Evolutionary conservation across 2,888 invertebrate genomes (phyloP).

Genomic region (Trilocha varians): DNA sequence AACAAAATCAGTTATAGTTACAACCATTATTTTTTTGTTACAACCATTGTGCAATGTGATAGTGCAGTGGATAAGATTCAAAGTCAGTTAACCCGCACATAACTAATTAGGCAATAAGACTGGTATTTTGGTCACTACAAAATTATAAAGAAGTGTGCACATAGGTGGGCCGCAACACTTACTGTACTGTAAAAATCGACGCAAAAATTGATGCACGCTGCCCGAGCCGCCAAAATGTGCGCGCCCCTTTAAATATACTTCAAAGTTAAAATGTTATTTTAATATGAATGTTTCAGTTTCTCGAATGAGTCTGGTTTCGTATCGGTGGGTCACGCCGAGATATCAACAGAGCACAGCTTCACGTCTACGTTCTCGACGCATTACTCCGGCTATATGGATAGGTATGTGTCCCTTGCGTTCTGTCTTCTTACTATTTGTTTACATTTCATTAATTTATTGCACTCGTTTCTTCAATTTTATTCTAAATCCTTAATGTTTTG

Average conservation of each 20-base stretch:
- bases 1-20: too few species aligned
- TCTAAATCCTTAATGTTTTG: constrained; percentile 10
- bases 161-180: too few species aligned
- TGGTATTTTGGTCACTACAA: too few species aligned
- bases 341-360: constrained; percentile 60
- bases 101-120: too few species aligned
- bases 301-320: constrained; percentile 71
- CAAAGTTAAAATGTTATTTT: not conserved
- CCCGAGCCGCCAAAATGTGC: too few species aligned
- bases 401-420: constrained; percentile 31
- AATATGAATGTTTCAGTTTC: constrained; percentile 36
- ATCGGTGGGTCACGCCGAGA: constrained; percentile 64
- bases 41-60: too few species aligned
- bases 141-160: too few species aligned
- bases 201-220: too few species aligned
- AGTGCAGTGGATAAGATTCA: too few species aligned
- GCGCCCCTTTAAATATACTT: not conserved
- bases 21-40: too few species aligned
- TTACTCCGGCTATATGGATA: constrained; percentile 63
- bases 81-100: too few species aligned
- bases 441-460: constrained; percentile 16
- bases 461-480: constrained; percentile 8
- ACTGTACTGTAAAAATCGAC: too few species aligned
- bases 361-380: constrained; percentile 60
- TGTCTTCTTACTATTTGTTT: constrained; percentile 11